These are phyloP conservation scores for Malthinus seriepunctatus DNA, from an alignment of 2,888 invertebrate genomes.

Conservation along the genomic window DNA sequence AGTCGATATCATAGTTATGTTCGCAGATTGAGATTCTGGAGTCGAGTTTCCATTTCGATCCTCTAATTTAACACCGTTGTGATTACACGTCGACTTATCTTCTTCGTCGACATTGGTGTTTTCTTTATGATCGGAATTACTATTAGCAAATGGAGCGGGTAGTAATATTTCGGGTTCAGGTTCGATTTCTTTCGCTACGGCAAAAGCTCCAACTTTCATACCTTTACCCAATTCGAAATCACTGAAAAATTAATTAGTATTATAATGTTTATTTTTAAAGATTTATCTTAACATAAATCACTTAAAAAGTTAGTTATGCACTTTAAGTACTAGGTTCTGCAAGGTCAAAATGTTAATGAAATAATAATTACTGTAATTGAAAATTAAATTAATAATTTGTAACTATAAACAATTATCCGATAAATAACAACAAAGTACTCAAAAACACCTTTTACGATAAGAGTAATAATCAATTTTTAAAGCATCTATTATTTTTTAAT, in stretches of 20 bases:
- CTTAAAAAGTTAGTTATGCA: too few species aligned
- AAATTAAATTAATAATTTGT: too few species aligned
- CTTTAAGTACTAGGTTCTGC: too few species aligned
- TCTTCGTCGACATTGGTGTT: constrained; percentile 11
- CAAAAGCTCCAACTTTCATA: constrained; percentile 78
- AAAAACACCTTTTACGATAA: too few species aligned
- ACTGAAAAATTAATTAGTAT: constrained; percentile 46
- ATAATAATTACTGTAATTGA: too few species aligned
- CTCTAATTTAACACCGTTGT: constrained; percentile 39
- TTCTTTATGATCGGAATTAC: constrained; percentile 51
- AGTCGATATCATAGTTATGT: constrained; percentile 57
- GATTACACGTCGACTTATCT: background rate
- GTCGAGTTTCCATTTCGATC: constrained; percentile 47
- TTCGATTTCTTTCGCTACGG: constrained; percentile 66
- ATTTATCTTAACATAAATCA: too few species aligned
- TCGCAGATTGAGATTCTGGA: constrained; percentile 54
- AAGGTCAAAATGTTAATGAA: too few species aligned
- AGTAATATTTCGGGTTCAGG: constrained; percentile 58
- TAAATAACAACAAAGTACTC: too few species aligned
- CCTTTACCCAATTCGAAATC: constrained; percentile 74
- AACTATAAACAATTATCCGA: too few species aligned
- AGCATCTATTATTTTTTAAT: too few species aligned
- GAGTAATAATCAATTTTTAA: too few species aligned
- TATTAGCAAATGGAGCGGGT: constrained; percentile 68
- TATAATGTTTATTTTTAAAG: background rate